Percentiles rank a stretch among this genome's conserved stretches.
phyloP scores from a whole-genome alignment of 2,113 vertebrate species.

The Odocoileus hemionus region DNA sequence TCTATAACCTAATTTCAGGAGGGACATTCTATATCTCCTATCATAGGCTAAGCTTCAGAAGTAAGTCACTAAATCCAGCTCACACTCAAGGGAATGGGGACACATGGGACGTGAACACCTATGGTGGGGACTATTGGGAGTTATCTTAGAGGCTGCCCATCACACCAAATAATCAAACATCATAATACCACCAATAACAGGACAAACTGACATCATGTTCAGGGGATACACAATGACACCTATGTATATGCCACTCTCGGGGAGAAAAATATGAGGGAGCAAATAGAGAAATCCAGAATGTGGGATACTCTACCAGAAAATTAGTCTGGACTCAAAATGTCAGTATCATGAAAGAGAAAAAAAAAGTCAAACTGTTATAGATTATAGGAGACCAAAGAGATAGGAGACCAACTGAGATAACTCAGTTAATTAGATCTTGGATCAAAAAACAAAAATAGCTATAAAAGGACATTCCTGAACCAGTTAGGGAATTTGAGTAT shows the following conservation, averaged over 20 bases:
- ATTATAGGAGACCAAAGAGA: not conserved
- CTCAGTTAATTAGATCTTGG: not conserved
- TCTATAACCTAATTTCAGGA: not conserved
- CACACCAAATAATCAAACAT: not conserved
- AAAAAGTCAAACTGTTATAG: not conserved
- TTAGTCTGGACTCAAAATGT: not conserved
- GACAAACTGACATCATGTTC: not conserved
- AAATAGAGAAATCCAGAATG: not conserved
- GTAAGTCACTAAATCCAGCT: not conserved
- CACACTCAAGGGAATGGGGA: not conserved
- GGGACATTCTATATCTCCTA: not conserved
- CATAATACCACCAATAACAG: accelerated
- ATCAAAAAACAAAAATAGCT: not conserved
- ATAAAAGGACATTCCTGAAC: not conserved
- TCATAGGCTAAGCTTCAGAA: not conserved
- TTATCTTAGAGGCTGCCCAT: not conserved
- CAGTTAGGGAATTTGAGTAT: not conserved
- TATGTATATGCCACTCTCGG: not conserved
- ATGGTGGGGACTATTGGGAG: no score
- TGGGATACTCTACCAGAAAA: not conserved
- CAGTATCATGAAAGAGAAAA: not conserved
- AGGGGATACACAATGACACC: not conserved
- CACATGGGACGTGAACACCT: not conserved
- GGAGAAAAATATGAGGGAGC: not conserved
- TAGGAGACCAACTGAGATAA: not conserved